A percentile compares a stretch with the other conserved stretches of the same genome.
These are phyloP conservation scores for Hiodon tergisus DNA, from an alignment of 2,113 vertebrate species.

Conservation along the genomic window DNA sequence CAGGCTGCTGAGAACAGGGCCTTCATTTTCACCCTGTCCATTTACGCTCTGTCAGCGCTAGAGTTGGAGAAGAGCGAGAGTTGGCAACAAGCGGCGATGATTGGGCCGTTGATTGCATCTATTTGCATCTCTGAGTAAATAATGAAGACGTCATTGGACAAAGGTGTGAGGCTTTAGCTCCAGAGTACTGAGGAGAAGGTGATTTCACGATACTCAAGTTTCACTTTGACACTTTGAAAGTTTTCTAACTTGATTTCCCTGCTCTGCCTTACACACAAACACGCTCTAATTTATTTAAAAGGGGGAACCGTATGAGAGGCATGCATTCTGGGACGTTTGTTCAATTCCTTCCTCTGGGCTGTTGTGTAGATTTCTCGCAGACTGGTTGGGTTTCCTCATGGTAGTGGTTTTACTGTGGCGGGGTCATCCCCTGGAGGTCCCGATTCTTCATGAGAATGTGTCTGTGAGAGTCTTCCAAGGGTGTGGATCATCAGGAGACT, in stretches of 20 bases:
- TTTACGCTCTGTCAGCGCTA: background rate
- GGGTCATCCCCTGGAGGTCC: conserved; percentile 6
- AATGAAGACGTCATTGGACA: no score
- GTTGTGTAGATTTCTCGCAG: background rate
- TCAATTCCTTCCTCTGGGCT: background rate
- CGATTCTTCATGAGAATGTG: conserved; percentile 35
- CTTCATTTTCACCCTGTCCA: conserved; percentile 12
- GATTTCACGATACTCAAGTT: background rate
- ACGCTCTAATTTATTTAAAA: background rate
- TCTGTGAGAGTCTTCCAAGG: conserved; percentile 25
- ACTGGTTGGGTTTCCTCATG: background rate
- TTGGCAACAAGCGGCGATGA: background rate
- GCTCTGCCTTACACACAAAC: background rate
- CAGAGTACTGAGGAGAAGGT: no score
- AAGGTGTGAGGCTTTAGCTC: no score
- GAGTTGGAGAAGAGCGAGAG: background rate
- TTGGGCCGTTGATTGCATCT: background rate
- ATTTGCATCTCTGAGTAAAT: background rate
- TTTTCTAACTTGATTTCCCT: background rate
- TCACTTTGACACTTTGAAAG: background rate
- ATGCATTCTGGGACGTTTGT: background rate
- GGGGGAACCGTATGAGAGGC: background rate
- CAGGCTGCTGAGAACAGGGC: conserved; percentile 57
- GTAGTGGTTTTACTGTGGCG: background rate
- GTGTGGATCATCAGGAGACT: conserved; percentile 34